phyloP scores from a whole-genome alignment of 2,113 vertebrate species.

The Budorcas taxicolor region DNA sequence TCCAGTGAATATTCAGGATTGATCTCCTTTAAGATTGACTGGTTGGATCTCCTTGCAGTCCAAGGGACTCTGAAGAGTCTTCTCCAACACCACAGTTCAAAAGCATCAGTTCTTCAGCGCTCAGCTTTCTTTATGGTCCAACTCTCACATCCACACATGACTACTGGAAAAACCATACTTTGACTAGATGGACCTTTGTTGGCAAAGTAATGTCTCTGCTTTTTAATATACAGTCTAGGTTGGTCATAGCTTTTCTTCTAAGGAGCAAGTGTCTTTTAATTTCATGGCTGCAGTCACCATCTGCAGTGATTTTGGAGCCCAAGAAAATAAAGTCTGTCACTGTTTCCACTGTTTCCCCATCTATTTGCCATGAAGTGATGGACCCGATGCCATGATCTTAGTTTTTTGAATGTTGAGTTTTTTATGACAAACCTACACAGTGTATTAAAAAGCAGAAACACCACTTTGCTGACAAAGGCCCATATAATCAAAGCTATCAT shows the following conservation, averaged over 20 bases:
- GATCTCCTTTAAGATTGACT: not conserved
- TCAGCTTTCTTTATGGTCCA: not conserved
- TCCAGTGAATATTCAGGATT: not conserved
- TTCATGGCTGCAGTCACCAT: not conserved
- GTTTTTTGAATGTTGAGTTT: not conserved
- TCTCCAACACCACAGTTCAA: not conserved
- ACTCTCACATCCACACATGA: not conserved
- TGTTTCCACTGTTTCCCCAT: not conserved
- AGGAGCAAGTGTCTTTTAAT: not conserved
- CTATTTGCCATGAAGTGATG: not conserved
- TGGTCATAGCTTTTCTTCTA: not conserved
- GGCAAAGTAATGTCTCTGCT: not conserved
- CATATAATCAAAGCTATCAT: not conserved
- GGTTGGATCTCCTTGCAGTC: not conserved
- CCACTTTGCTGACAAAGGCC: not conserved
- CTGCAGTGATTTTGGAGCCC: not conserved
- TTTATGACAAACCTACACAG: not conserved
- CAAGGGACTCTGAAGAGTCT: not conserved
- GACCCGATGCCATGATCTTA: not conserved
- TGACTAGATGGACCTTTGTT: not conserved
- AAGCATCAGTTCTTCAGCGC: not conserved
- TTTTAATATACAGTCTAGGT: not conserved
- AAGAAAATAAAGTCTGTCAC: not conserved
- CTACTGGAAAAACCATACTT: not conserved
- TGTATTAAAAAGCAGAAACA: not conserved